phyloP scores from a whole-genome alignment of 1,140 invertebrate species.

The Rhopalosiphum maidis region DNA sequence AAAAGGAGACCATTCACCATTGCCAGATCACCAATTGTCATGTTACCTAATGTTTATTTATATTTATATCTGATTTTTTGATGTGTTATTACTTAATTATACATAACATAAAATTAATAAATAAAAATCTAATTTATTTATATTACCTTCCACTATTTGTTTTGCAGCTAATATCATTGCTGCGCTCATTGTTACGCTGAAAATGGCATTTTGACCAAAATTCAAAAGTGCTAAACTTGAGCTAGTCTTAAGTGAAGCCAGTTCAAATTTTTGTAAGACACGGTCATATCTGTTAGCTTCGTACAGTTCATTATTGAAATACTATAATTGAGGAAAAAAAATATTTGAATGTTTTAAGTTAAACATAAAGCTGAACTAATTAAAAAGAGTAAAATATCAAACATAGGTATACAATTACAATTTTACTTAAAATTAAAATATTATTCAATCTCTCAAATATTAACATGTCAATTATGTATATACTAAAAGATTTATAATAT shows the following conservation, averaged over 20 bases:
- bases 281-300: constrained; percentile 91
- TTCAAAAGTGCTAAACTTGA: constrained; percentile 93
- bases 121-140: not conserved
- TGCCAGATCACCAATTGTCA: constrained; percentile 98
- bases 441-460: no score
- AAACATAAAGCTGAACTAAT: not conserved
- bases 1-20: constrained; percentile 99
- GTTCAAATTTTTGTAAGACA: constrained; percentile 86
- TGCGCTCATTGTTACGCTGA: constrained; percentile 87
- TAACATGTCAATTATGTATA: no score
- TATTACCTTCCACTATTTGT: constrained; percentile 84
- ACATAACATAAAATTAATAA: not conserved
- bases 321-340: constrained; percentile 68
- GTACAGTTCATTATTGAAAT: constrained; percentile 98
- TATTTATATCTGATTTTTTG: not conserved
- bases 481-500: no score
- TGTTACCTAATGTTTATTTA: constrained; percentile 72
- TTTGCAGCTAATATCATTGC: constrained; percentile 95
- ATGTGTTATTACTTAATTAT: not conserved
- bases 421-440: not conserved
- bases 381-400: not conserved
- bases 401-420: not conserved
- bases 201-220: constrained; percentile 99
- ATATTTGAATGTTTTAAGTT: not conserved
- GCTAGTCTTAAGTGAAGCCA: constrained; percentile 92